Percentiles rank a stretch among this genome's conserved stretches.
Conservation (phyloP, 2,797 vertebrate genomes). For the Bovichtus variegatus region DNA sequence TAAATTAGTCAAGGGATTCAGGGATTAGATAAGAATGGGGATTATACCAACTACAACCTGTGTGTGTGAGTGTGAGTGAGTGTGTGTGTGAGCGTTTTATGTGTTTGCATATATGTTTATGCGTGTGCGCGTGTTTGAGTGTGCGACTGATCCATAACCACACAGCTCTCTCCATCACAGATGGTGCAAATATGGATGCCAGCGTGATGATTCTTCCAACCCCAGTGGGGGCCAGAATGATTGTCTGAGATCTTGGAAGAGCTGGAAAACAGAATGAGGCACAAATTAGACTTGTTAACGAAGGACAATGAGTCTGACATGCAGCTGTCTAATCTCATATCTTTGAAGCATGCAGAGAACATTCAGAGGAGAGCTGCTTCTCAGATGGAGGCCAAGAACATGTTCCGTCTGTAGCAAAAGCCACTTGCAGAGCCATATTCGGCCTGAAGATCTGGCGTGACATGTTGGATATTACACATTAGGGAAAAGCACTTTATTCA, state of each 20-base stretch:
- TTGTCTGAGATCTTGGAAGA: slow-evolving; percentile 82
- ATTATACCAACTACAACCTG: slow-evolving; percentile 39
- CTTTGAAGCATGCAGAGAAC: slow-evolving; percentile 72
- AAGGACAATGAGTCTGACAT: slow-evolving; percentile 83
- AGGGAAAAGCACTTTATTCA: slow-evolving; percentile 54
- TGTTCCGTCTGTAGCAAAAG: slow-evolving; percentile 55
- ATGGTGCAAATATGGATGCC: slow-evolving; percentile 82
- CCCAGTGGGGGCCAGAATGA: slow-evolving; percentile 77
- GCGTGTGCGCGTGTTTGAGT: neutral
- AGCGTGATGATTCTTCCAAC: slow-evolving; percentile 78
- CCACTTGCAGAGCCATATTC: slow-evolving; percentile 53
- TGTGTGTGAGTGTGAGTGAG: slow-evolving; percentile 2
- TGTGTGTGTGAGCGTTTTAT: slow-evolving; percentile 21
- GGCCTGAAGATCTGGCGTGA: slow-evolving; percentile 62
- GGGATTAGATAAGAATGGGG: slow-evolving; percentile 62
- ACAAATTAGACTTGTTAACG: slow-evolving; percentile 83
- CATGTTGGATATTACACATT: slow-evolving; percentile 54
- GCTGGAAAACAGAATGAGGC: slow-evolving; percentile 76
- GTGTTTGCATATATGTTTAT: neutral
- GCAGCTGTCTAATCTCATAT: slow-evolving; percentile 82
- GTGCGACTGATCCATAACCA: slow-evolving; percentile 63
- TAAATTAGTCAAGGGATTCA: slow-evolving; percentile 71
- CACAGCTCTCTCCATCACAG: slow-evolving; percentile 77
- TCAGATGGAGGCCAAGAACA: slow-evolving; percentile 64
- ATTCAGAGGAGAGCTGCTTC: slow-evolving; percentile 64